Base-by-base conservation (phyloP, 92 coral and sea anemone genomes). In the Palythoa caribaeorum region DNA sequence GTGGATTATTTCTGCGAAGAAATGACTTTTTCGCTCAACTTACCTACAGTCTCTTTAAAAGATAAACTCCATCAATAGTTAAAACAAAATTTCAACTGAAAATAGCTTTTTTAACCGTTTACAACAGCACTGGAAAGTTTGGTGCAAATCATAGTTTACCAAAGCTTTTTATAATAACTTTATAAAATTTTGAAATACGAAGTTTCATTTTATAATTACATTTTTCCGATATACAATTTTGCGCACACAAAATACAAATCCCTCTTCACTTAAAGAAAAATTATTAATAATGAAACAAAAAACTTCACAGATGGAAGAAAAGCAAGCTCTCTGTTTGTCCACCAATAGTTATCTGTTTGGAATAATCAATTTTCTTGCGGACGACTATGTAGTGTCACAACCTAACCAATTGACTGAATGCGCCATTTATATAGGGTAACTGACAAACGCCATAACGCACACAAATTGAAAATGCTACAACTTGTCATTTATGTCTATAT, bases 321-420 rank as follows among this genome's bases (percentile, higher is more conserved):
- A 73, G 55, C 78, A 73, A 40, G 3, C 17, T 73, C 36, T 73
- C 55, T 37, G 36, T 73, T 40, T 73, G 28, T 44, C 78, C 78
- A 73, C 15, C 39, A 19, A 9, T 8, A 73, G 21, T 39, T 44
- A 9, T 70, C 38, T 11, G 78, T 73, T 73, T 48, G 17, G 1
- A 6, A 40, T 38, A 73, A 73, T 44, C 39, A 20, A 6, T 38
- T 38, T 71, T 71, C 12, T 73, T 9, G 40, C 39, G 16, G 21
- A 39, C 16, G 3, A 40, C 55, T n/a, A 20, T 7, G 2, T 5
- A 21, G 35, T 36, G 12, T 14, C 17, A 36, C 6, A 36, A 71
- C 1, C 37, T 11, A 71, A 40, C 76, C 51, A 71, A 71, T 71
- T 12, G 76, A 15, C 76, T 44, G 50, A 44, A 44, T 44, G 50